Conservation (phyloP, 2,888 invertebrate genomes). For the Gymnosoma rotundatum region DNA sequence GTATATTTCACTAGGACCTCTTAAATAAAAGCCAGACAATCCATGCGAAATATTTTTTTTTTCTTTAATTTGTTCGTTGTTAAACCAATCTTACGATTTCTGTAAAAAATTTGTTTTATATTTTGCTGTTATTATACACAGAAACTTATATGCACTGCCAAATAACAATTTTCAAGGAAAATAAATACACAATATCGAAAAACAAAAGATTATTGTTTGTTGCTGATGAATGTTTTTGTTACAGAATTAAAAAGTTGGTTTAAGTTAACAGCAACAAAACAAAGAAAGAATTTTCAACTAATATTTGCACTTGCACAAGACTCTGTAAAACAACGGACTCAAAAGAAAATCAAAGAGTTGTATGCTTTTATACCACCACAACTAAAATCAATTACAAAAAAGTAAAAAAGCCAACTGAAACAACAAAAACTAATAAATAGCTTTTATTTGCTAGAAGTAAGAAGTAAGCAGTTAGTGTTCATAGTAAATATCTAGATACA, state of each 20-base stretch:
- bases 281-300: constrained; percentile 46
- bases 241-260: not conserved
- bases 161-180: constrained; percentile 12
- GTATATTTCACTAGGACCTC: constrained; percentile 3
- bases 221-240: no score
- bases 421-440: constrained; percentile 33
- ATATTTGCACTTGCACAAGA: constrained; percentile 81
- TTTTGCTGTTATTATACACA: constrained; percentile 22
- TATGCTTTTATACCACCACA: constrained; percentile 81
- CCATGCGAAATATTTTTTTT: not conserved
- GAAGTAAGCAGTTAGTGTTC: constrained; percentile 28
- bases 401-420: constrained; percentile 30
- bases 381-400: constrained; percentile 29
- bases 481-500: constrained; percentile 7
- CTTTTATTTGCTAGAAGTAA: constrained; percentile 4
- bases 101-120: not conserved
- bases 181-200: not conserved
- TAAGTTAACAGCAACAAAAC: not conserved
- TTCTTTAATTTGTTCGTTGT: constrained; percentile 37
- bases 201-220: no score
- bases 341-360: constrained; percentile 81
- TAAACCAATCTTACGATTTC: constrained; percentile 64
- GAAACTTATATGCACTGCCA: constrained; percentile 43
- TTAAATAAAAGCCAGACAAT: not conserved
- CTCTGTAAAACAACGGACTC: constrained; percentile 82